Evolutionary conservation across 2,113 vertebrate species (phyloP), one percentile per base, ranked within the genome.

Genomic region (Conger conger): DNA sequence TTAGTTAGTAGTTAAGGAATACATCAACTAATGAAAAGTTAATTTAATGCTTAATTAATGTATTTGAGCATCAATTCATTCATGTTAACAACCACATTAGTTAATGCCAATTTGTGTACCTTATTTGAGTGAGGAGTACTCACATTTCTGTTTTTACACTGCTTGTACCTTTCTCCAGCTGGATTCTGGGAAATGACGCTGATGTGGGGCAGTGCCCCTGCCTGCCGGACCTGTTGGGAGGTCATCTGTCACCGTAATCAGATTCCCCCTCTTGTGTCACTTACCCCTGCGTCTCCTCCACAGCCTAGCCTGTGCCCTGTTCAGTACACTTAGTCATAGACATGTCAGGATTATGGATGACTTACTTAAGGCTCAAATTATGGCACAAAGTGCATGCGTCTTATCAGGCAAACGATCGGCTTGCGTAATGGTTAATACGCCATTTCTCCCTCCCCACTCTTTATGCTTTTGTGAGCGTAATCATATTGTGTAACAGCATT

Each of bases 301-400:
- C 45, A 13, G 57, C 20, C 30, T 78, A 35, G 16, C 13, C 30
- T 78, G 33, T 20, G 5, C 76, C 33, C 17, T 36, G 33, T 36
- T 78, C 36, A 42, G 36, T 18, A 37, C 76, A 27, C 53, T 54
- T 57, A 9, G 35, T 27, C 82, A 0, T 27, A n/a, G 45, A 50
- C 79, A 20, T 27, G 8, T 4, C 7, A 9, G 30, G 82, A 53
- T 53, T 77, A 50, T 27, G n/a, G 33, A 27, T 53, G 45, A 77
- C 63, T n/a, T 77, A 83, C 45, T 54, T 33, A 80, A 50, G n/a
- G 27, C 79, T 77, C 9, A 77, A 77, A 83, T 53, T 53, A 53
- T 77, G 73, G 73, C 5, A 36, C 23, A 53, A 76, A 78, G 42
- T 78, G 33, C 73, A 53, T 15, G 33, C 36, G 45, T 9, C 76